Base-by-base conservation (phyloP, 2,797 vertebrate species). In the Protonibea diacanthus region DNA sequence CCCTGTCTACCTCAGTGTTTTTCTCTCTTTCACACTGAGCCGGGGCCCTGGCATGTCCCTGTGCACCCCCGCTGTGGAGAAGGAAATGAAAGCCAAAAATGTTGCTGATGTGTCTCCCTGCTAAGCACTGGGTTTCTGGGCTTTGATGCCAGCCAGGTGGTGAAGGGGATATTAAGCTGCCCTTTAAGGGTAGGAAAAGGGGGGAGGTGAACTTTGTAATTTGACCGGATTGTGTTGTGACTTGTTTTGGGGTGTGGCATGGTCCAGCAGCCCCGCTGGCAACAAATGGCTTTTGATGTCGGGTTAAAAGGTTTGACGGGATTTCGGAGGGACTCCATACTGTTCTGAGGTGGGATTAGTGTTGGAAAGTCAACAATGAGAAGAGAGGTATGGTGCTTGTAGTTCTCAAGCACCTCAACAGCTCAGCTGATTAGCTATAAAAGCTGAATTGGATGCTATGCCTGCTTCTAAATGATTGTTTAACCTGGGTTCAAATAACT, bases 41-140 rank as follows among this genome's bases (percentile, higher is more conserved):
- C 5, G 9, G 63, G 73, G 70, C 84, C 70, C 76, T 85, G 86
- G 89, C 84, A 72, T 77, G 74, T 85, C 80, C 85, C 76, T 33
- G 59, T 17, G 52, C 62, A 47, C 81, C 61, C 86, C 90, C 18
- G 71, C 89, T 83, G 88, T 6, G 58, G 59, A 58, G 78, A 64
- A 88, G 91, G 90, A 94, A 90, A 94, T 93, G 82, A 91, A 91
- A 88, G 86, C 86, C 87, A 85, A 53, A 85, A 86, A 83, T 86
- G 75, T 81, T 92, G 88, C 81, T 84, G 90, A 89, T 84, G 78
- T 81, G 82, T 88, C 88, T 89, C 77, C 48, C 78, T 64, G 68
- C 74, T 90, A 79, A 88, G 80, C 76, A 23, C 78, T 29, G 53
- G 82, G 74, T 82, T 80, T 78, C 56, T 58, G 71, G 71, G 74